Percentiles rank a stretch among this genome's conserved stretches.
These are phyloP conservation scores for Pelusios castaneus DNA, from an alignment of 2,113 vertebrate species.

Conservation along the genomic window DNA sequence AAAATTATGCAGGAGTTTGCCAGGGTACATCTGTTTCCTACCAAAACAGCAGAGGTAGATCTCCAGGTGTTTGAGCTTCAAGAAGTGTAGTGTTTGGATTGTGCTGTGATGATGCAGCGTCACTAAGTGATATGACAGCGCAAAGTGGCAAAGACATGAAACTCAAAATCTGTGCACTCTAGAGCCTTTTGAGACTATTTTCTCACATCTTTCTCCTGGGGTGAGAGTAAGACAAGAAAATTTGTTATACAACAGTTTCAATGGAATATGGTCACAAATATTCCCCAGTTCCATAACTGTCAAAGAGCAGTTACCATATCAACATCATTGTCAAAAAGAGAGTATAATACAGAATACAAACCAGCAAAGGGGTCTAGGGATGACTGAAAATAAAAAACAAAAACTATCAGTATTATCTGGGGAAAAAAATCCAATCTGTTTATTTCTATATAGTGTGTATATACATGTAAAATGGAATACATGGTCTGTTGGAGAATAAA, in stretches of 20 bases:
- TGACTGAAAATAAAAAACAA: background rate
- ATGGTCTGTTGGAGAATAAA: background rate
- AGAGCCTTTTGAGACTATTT: background rate
- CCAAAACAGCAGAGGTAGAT: background rate
- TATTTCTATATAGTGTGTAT: background rate
- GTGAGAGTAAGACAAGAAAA: background rate
- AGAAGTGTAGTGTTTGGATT: background rate
- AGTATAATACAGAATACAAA: background rate
- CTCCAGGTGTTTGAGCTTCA: background rate
- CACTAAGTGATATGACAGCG: background rate
- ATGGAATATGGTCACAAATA: background rate
- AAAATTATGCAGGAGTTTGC: background rate
- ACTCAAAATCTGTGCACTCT: background rate
- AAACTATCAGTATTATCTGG: background rate
- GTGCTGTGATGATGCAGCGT: background rate
- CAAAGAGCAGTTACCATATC: slow-evolving; percentile 1
- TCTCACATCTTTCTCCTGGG: background rate
- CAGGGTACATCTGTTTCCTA: background rate
- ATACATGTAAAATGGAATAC: background rate
- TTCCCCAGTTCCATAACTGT: background rate
- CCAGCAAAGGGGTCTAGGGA: background rate
- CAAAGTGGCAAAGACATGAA: background rate
- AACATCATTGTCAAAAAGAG: slow-evolving; percentile 4
- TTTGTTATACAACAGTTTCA: slow-evolving; percentile 2
- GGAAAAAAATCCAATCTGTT: background rate